These are phyloP conservation scores for Zoroaster sp. DNA, from an alignment of 53 echinoderm and acorn worm genomes.

Conservation along the genomic window DNA sequence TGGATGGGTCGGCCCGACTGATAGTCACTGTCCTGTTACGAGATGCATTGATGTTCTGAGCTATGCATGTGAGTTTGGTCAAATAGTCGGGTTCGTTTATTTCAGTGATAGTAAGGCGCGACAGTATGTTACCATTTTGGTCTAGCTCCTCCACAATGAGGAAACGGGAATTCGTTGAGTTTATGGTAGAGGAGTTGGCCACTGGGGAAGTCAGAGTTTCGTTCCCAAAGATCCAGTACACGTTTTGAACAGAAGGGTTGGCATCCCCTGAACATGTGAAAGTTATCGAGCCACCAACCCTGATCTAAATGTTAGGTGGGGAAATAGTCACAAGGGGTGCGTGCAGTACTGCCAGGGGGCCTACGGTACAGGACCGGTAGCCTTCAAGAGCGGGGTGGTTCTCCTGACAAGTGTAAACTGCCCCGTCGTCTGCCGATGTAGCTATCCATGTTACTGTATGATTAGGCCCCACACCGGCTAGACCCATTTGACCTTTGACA, in stretches of 20 bases:
- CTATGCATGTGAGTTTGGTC: background rate
- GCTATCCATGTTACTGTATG: background rate
- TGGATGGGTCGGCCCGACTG: background rate
- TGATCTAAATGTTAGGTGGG: background rate
- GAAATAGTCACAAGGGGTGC: constrained; percentile 16
- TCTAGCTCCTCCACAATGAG: background rate
- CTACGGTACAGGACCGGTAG: background rate
- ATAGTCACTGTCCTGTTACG: background rate
- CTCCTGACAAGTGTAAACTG: constrained; percentile 21
- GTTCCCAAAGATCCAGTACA: constrained; percentile 11
- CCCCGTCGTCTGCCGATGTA: constrained; percentile 12
- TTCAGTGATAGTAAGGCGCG: background rate
- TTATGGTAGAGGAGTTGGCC: background rate
- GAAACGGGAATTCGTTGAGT: background rate
- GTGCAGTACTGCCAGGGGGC: background rate
- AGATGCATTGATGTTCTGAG: background rate
- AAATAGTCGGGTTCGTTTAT: background rate
- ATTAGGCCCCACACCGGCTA: constrained; percentile 6
- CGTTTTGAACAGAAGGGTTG: constrained; percentile 11
- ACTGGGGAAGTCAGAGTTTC: background rate
- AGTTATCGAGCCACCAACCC: background rate
- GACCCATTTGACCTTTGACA: background rate
- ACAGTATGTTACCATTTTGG: background rate
- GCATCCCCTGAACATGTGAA: constrained; percentile 24
- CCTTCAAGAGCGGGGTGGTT: background rate